Evolutionary conservation across 2,797 vertebrate species (phyloP).

Genomic region (Brachyalestes nurse): DNA sequence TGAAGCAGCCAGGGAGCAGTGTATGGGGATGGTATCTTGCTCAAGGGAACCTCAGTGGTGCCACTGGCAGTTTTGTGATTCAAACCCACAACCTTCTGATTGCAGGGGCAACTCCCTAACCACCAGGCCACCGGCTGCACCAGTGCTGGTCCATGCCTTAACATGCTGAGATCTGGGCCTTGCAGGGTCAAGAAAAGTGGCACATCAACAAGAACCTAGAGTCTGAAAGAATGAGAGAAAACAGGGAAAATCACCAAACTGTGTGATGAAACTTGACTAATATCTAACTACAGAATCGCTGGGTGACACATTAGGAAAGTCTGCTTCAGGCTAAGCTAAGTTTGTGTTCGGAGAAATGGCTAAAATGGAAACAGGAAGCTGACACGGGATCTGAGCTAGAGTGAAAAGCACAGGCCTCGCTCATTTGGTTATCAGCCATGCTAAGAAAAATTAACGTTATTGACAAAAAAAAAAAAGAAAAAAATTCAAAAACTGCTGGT

Average conservation of each 20-base stretch:
- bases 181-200: no score
- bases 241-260: constrained; percentile 11
- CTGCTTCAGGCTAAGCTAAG: constrained; percentile 8
- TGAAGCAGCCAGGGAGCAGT: no score
- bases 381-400: constrained; percentile 48
- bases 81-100: no score
- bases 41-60: no score
- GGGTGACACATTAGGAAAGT: constrained; percentile 33
- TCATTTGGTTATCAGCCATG: constrained; percentile 59
- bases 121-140: no score
- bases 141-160: no score
- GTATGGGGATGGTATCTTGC: no score
- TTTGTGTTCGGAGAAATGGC: constrained; percentile 36
- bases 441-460: constrained; percentile 14
- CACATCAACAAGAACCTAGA: no score
- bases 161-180: no score
- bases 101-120: no score
- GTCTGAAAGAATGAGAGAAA: not conserved
- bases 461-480: not conserved
- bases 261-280: constrained; percentile 20
- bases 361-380: constrained; percentile 55
- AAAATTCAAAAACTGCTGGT: not conserved
- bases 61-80: no score
- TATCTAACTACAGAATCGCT: constrained; percentile 13
- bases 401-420: constrained; percentile 19